Conservation (phyloP, 2,888 invertebrate genomes). For the Caenorhabditis sp. region DNA sequence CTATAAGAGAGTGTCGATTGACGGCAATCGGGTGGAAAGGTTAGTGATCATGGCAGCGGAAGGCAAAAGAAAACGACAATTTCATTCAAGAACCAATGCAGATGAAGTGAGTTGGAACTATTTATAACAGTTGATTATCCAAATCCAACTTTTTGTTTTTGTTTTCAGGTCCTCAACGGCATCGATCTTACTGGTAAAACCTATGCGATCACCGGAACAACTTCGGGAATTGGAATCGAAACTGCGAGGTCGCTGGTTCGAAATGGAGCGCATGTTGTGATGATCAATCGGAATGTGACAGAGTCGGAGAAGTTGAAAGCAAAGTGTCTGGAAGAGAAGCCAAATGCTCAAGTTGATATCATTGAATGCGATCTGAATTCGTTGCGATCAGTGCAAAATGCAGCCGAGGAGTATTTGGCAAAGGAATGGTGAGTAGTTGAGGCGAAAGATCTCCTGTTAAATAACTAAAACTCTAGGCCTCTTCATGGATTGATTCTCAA, state of each 20-base stretch:
- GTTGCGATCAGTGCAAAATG: conserved; percentile 84
- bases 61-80: conserved; percentile 12
- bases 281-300: conserved; percentile 23
- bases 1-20: too few relatives aligned
- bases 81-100: conserved; percentile 17
- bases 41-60: too few relatives aligned
- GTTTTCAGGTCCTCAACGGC: conserved; percentile 10
- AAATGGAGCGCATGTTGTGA: conserved; percentile 34
- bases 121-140: too few relatives aligned
- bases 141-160: background rate
- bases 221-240: conserved; percentile 38
- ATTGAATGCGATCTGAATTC: conserved; percentile 84
- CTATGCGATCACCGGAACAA: conserved; percentile 34
- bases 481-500: conserved; percentile 85
- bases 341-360: conserved; percentile 78
- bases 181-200: conserved; percentile 23
- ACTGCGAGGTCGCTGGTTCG: conserved; percentile 20
- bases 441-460: background rate
- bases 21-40: too few relatives aligned
- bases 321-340: conserved; percentile 6
- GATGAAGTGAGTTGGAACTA: conserved; percentile 8
- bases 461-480: conserved; percentile 70
- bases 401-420: conserved; percentile 83
- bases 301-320: conserved; percentile 31
- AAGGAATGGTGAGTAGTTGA: conserved; percentile 85